Evolutionary conservation across 2,113 vertebrate genomes (phyloP).

Genomic region (Gorsachius goisagi): DNA sequence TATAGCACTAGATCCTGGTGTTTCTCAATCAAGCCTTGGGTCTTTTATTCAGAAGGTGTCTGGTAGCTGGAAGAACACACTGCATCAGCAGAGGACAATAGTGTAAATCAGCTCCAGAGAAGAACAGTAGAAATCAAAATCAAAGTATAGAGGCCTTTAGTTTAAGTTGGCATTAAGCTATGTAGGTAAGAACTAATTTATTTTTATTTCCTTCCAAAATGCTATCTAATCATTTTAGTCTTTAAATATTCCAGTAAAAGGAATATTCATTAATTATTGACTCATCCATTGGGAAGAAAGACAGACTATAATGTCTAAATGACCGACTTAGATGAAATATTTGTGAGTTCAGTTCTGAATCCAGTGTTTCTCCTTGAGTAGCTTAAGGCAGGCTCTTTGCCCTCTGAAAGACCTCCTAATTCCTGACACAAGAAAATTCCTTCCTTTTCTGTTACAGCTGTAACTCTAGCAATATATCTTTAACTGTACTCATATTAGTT

Average conservation of each 20-base stretch:
- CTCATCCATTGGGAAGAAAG: neutral
- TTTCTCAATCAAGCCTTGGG: neutral
- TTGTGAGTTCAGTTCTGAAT: neutral
- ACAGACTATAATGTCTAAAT: neutral
- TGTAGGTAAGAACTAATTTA: neutral
- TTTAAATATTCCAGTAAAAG: neutral
- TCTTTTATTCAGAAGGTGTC: neutral
- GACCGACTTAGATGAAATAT: neutral
- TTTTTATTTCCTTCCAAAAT: neutral
- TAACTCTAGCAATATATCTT: slow-evolving; percentile 1
- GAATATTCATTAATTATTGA: neutral
- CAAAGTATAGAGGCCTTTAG: neutral
- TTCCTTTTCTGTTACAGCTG: neutral
- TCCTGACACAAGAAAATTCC: neutral
- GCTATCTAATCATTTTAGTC: neutral
- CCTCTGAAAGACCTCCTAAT: slow-evolving; percentile 20
- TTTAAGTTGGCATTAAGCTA: neutral
- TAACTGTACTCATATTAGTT: slow-evolving; percentile 15
- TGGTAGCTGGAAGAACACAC: neutral
- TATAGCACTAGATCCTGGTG: neutral
- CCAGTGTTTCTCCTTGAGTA: neutral
- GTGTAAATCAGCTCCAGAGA: neutral
- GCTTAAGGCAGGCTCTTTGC: neutral
- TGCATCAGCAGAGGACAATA: neutral
- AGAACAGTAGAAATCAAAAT: neutral